phyloP scores from a whole-genome alignment of 2,888 invertebrate species.

The Encarsia formosa region DNA sequence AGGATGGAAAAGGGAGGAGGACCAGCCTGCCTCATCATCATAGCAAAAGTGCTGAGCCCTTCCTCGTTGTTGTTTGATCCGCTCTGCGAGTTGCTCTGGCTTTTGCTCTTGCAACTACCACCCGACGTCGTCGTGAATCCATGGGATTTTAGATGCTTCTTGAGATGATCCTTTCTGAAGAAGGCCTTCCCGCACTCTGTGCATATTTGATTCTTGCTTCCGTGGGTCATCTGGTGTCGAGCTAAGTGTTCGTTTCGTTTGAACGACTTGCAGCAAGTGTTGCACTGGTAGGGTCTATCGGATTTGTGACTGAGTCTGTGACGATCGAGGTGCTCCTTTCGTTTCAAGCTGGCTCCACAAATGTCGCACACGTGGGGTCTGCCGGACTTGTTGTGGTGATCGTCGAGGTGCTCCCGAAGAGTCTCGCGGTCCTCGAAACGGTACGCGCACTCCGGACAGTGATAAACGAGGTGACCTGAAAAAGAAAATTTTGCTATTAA shows the following conservation, averaged over 20 bases:
- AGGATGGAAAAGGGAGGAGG: constrained; percentile 47
- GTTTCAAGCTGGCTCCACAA: constrained; percentile 72
- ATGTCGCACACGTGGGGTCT: constrained; percentile 73
- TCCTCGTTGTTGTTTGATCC: constrained; percentile 36
- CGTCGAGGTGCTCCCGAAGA: constrained; percentile 65
- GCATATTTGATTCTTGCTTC: constrained; percentile 77
- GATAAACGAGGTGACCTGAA: constrained; percentile 44
- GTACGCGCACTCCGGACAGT: constrained; percentile 47
- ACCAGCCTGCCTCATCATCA: constrained; percentile 47
- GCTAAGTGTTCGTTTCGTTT: constrained; percentile 80
- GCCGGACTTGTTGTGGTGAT: constrained; percentile 79
- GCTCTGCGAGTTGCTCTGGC: constrained; percentile 63
- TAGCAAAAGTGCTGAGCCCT: constrained; percentile 41
- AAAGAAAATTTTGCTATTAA: not conserved
- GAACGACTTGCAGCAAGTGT: constrained; percentile 73
- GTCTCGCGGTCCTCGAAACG: constrained; percentile 45
- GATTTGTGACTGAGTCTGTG: constrained; percentile 79
- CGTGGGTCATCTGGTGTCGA: constrained; percentile 79
- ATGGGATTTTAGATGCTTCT: constrained; percentile 76
- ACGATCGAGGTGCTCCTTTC: constrained; percentile 74
- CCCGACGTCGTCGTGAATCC: too few species aligned
- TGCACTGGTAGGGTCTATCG: constrained; percentile 75
- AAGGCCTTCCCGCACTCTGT: constrained; percentile 74
- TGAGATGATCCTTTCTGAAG: constrained; percentile 74
- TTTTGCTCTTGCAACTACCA: constrained; percentile 70